Evolutionary conservation across 1,140 invertebrate genomes (phyloP).

Genomic region (Pachypsylla venusta): DNA sequence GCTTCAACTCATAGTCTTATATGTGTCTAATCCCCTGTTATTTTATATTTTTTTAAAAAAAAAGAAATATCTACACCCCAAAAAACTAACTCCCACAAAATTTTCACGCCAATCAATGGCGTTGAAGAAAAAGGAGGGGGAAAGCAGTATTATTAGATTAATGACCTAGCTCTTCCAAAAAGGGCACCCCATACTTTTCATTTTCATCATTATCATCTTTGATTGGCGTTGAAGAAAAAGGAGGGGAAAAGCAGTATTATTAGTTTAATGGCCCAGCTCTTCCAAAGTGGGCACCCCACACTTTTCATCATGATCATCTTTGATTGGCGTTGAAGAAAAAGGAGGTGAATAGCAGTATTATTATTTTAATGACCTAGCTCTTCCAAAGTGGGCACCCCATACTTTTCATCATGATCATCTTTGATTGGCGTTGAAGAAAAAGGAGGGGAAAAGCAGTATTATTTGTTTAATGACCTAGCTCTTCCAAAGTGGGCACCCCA

Average conservation of each 20-base stretch:
- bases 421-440: slow-evolving; percentile 57
- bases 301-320: slow-evolving; percentile 63
- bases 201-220: slow-evolving; percentile 58
- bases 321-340: slow-evolving; percentile 54
- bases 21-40: too few species aligned
- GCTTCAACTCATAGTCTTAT: too few species aligned
- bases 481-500: slow-evolving; percentile 69
- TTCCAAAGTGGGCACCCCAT: slow-evolving; percentile 68
- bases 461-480: slow-evolving; percentile 64
- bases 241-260: too few species aligned
- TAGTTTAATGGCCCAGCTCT: slow-evolving; percentile 48
- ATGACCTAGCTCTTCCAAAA: slow-evolving; percentile 66
- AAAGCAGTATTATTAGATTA: too few species aligned
- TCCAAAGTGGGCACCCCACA: slow-evolving; percentile 73
- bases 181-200: slow-evolving; percentile 59
- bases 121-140: too few species aligned
- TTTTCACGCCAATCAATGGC: too few species aligned
- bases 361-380: slow-evolving; percentile 48
- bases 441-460: too few species aligned
- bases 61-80: too few species aligned
- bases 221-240: slow-evolving; percentile 51
- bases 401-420: slow-evolving; percentile 68
- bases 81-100: too few species aligned
- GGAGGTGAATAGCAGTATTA: background rate
- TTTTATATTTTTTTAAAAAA: too few species aligned